Percentiles rank a stretch among this genome's conserved stretches.
These are phyloP conservation scores for Gasterosteus aculeatus DNA, from an alignment of 2,113 vertebrate genomes.

Conservation along the genomic window DNA sequence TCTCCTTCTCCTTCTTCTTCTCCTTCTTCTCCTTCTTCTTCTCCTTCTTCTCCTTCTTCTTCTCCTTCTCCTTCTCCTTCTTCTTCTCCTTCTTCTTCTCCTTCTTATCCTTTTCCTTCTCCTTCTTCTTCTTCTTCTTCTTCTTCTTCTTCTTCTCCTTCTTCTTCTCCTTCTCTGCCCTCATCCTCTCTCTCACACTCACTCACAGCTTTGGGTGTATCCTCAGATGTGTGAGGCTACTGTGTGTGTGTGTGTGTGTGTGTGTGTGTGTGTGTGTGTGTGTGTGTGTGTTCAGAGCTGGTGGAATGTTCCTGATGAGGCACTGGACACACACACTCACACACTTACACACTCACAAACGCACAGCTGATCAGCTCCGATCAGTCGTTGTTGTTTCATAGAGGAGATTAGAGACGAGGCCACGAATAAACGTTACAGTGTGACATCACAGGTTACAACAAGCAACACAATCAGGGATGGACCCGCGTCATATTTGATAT, in stretches of 20 bases:
- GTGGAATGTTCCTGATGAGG: conserved; percentile 54
- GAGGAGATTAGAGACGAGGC: conserved; percentile 19
- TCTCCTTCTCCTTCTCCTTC: background rate
- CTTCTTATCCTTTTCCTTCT: background rate
- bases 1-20: background rate
- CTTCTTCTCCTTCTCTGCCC: conserved; percentile 34
- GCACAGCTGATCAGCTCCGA: conserved; percentile 46
- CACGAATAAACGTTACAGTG: background rate
- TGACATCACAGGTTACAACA: background rate
- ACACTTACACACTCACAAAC: background rate
- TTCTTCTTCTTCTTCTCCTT: conserved; percentile 2
- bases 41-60: background rate
- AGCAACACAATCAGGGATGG: no score
- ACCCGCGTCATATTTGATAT: no score
- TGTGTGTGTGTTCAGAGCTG: conserved; percentile 68
- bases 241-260: conserved; percentile 32
- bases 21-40: conserved; percentile 7
- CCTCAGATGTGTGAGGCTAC: conserved; percentile 64
- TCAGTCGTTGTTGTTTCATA: conserved; percentile 23
- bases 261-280: conserved; percentile 44
- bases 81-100: background rate
- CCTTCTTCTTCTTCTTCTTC: conserved; percentile 2
- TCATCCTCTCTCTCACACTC: conserved; percentile 36
- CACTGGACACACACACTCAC: conserved; percentile 50
- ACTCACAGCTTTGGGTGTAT: conserved; percentile 59